phyloP scores from a whole-genome alignment of 2,113 vertebrate genomes.

The western clawed frog (Xenopus tropicalis) region UCB_Xtro_10.0 CM004451.2:51728501-51729000 shows the following conservation, averaged over 20 bases:
- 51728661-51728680: slow-evolving; percentile 46
- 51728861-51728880: not conserved
- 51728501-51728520: slow-evolving; percentile 33
- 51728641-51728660: slow-evolving; percentile 46
- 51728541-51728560: slow-evolving; percentile 46
- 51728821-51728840: slow-evolving; percentile 21
- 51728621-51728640: slow-evolving; percentile 46
- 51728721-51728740: slow-evolving; percentile 41
- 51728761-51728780: slow-evolving; percentile 30
- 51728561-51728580: slow-evolving; percentile 43
- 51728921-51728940: too few relatives aligned
- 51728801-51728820: slow-evolving; percentile 31
- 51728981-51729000: too few relatives aligned
- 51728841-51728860: slow-evolving; percentile 1
- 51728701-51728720: slow-evolving; percentile 35
- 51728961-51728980: too few relatives aligned
- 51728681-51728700: slow-evolving; percentile 40
- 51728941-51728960: too few relatives aligned
- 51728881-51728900: not conserved
- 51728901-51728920: not conserved
- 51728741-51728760: slow-evolving; percentile 42
- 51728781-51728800: slow-evolving; percentile 32
- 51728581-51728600: slow-evolving; percentile 47
- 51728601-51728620: slow-evolving; percentile 45
- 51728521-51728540: slow-evolving; percentile 40